phyloP scores from a whole-genome alignment of 2,888 invertebrate genomes.

The Sceliomorpha sp. region DNA sequence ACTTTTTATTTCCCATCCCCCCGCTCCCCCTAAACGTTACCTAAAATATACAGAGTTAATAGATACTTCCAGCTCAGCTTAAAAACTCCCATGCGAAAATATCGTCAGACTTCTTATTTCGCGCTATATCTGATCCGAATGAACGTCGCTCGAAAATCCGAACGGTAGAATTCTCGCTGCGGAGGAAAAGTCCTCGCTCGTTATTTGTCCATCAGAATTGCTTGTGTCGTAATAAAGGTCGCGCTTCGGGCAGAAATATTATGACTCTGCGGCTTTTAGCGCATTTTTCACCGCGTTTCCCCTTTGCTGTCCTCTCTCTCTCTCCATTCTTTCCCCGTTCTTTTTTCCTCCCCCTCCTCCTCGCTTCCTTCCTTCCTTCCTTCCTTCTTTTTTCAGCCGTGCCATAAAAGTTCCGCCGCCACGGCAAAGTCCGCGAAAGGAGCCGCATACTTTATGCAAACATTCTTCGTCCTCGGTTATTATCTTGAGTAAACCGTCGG shows the following conservation, averaged over 20 bases:
- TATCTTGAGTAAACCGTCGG: constrained; percentile 47
- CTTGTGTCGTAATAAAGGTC: constrained; percentile 39
- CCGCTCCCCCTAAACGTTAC: no score
- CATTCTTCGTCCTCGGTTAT: constrained; percentile 43
- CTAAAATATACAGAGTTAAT: no score
- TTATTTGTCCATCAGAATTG: constrained; percentile 41
- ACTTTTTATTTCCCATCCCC: no score
- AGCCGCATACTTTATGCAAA: constrained; percentile 40
- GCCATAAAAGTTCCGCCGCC: constrained; percentile 30
- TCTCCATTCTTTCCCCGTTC: constrained; percentile 31
- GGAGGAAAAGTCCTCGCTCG: constrained; percentile 28
- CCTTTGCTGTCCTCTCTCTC: constrained; percentile 22
- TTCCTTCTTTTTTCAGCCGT: constrained; percentile 30
- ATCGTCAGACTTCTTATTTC: no score
- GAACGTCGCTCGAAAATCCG: no score
- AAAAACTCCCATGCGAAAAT: no score
- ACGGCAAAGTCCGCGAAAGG: constrained; percentile 29
- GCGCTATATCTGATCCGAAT: constrained; percentile 27
- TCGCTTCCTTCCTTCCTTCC: constrained; percentile 39
- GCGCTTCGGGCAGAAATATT: constrained; percentile 29
- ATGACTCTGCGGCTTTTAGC: constrained; percentile 32
- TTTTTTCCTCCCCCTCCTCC: constrained; percentile 4
- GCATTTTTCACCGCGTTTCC: constrained; percentile 26
- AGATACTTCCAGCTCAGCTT: no score
- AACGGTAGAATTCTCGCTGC: constrained; percentile 2